These are phyloP conservation scores for Hydractinia echinata DNA, from an alignment of 30 jellyfish, hydroid and myxozoan genomes.

Conservation along the genomic window DNA sequence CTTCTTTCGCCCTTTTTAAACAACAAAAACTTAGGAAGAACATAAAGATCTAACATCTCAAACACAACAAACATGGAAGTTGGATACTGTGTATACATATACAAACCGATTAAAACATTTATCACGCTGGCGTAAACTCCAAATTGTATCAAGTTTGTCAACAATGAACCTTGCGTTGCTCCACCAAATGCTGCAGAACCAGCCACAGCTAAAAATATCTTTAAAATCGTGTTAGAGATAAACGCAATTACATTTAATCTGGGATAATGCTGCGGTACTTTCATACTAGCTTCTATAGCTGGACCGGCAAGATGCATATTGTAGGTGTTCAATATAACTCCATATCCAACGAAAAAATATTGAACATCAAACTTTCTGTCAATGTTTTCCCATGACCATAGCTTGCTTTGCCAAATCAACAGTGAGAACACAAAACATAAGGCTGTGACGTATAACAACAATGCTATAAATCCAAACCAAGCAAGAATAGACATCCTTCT, in stretches of 20 bases:
- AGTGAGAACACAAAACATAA: conserved; percentile 8
- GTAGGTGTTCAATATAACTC: conserved; percentile 39
- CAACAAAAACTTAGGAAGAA: conserved; percentile 31
- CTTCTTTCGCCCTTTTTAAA: not conserved
- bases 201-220: conserved; percentile 31
- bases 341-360: conserved; percentile 49
- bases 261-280: conserved; percentile 31
- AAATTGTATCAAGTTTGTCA: conserved; percentile 26
- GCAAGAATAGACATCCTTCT: conserved; percentile 64
- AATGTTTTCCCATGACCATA: conserved; percentile 39
- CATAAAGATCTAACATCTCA: conserved; percentile 48
- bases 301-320: conserved; percentile 52
- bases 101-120: conserved; percentile 24
- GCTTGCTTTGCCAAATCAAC: conserved; percentile 12
- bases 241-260: conserved; percentile 21
- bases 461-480: conserved; percentile 45
- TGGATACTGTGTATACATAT: conserved; percentile 35
- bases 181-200: conserved; percentile 50
- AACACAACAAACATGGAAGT: conserved; percentile 60
- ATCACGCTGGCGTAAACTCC: conserved; percentile 22
- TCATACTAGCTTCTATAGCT: conserved; percentile 75
- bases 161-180: conserved; percentile 36
- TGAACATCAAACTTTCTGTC: not conserved
- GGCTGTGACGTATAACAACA: conserved; percentile 19
- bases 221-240: conserved; percentile 29